Evolutionary conservation across 2,888 invertebrate species (phyloP).

Genomic region (Xanthia togata): DNA sequence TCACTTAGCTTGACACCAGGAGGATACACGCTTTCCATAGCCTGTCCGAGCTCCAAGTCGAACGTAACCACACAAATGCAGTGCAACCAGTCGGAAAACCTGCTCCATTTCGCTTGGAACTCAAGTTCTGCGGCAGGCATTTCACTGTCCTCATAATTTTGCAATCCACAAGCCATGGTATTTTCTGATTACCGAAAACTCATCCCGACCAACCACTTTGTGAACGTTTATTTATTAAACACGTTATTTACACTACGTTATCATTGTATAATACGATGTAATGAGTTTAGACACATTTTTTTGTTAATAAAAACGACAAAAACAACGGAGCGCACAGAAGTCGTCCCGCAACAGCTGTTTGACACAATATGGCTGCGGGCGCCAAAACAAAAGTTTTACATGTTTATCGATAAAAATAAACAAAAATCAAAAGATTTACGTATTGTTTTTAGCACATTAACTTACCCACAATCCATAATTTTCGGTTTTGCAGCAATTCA

Average conservation of each 20-base stretch:
- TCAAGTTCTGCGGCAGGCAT: constrained; percentile 82
- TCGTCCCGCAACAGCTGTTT: constrained; percentile 86
- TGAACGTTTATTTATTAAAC: constrained; percentile 64
- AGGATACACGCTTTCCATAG: constrained; percentile 98
- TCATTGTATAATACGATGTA: constrained; percentile 73
- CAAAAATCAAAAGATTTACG: constrained; percentile 13
- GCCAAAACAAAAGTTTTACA: constrained; percentile 83
- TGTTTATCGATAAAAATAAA: constrained; percentile 35
- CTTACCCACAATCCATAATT: constrained; percentile 81
- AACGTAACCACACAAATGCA: constrained; percentile 99
- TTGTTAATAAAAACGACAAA: constrained; percentile 76
- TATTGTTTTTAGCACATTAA: constrained; percentile 21
- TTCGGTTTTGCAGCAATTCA: constrained; percentile 25
- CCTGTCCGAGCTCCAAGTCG: constrained; percentile 99
- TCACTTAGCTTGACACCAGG: constrained; percentile 94
- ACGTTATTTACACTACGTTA: constrained; percentile 68
- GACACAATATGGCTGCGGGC: constrained; percentile 87
- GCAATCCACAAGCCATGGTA: constrained; percentile 85
- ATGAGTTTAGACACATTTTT: constrained; percentile 72
- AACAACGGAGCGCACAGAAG: constrained; percentile 79
- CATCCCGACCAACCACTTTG: constrained; percentile 68
- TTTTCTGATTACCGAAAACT: constrained; percentile 70
- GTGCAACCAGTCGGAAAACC: constrained; percentile 98
- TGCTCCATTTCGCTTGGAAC: constrained; percentile 91
- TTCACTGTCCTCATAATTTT: constrained; percentile 80